A percentile compares a stretch with the other conserved stretches of the same genome.
Conservation (phyloP, 2,888 invertebrate genomes). For the Meliscaeva auricollis region DNA sequence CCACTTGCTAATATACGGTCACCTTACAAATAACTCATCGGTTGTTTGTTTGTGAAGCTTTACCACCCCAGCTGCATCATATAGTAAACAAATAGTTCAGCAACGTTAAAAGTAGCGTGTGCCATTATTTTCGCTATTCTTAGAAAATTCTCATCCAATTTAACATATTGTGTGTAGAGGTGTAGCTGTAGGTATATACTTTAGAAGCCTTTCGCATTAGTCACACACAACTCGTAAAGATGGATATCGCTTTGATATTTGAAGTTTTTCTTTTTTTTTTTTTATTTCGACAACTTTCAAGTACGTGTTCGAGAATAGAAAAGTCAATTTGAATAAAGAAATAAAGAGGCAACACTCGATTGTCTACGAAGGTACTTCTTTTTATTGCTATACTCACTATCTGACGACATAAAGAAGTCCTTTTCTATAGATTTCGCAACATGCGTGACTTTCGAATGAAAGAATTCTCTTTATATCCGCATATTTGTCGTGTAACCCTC, state of each 20-base stretch:
- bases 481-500: neutral
- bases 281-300: slow-evolving; percentile 3
- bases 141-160: slow-evolving; percentile 56
- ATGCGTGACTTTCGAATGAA: slow-evolving; percentile 57
- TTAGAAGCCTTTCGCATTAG: slow-evolving; percentile 55
- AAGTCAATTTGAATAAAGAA: slow-evolving; percentile 34
- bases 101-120: slow-evolving; percentile 34
- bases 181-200: neutral
- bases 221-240: slow-evolving; percentile 54
- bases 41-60: neutral
- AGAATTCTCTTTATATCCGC: slow-evolving; percentile 40
- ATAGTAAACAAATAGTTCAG: slow-evolving; percentile 35
- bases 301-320: slow-evolving; percentile 28
- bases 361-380: neutral
- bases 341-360: neutral
- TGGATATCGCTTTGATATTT: slow-evolving; percentile 40
- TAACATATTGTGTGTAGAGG: slow-evolving; percentile 54
- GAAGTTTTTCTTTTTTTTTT: slow-evolving; percentile 4
- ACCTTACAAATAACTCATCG: slow-evolving; percentile 38
- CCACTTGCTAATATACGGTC: too few relatives aligned
- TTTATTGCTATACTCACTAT: neutral
- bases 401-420: neutral
- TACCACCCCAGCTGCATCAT: slow-evolving; percentile 29
- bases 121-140: slow-evolving; percentile 54
- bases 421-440: neutral